These are phyloP conservation scores for Geodia barretti DNA, from an alignment of 37 sponge, comb jelly and placozoan species.

Conservation along the genomic window DNA sequence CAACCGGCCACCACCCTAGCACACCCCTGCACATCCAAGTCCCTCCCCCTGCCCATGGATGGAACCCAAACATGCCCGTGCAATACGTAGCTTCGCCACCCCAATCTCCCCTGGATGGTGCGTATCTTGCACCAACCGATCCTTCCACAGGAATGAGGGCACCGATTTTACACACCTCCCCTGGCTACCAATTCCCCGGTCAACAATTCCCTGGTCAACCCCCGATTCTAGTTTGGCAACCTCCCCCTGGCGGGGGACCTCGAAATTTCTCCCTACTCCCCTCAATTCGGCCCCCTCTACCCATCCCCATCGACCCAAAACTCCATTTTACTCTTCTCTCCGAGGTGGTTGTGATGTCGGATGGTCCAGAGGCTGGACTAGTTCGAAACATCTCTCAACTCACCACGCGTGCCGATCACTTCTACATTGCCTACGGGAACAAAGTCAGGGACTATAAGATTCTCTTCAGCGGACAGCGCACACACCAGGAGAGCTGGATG, in stretches of 20 bases:
- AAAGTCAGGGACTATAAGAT: constrained; percentile 38
- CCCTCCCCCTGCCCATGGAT: not conserved
- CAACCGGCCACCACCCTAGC: not conserved
- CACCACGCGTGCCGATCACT: constrained; percentile 48
- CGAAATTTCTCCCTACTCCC: not conserved
- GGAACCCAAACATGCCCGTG: not conserved
- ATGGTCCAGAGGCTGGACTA: not conserved
- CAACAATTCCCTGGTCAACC: constrained; percentile 10
- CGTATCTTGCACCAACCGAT: constrained; percentile 7
- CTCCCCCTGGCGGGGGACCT: not conserved
- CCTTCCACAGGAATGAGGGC: not conserved
- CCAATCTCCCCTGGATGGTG: constrained; percentile 26
- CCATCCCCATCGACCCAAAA: constrained; percentile 11
- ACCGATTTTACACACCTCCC: not conserved
- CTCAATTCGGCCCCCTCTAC: not conserved
- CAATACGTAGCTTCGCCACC: constrained; percentile 26
- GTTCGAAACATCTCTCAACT: constrained; percentile 22
- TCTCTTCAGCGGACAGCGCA: constrained; percentile 46
- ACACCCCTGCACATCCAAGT: constrained; percentile 12
- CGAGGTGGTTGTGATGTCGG: constrained; percentile 9
- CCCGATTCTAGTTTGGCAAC: constrained; percentile 17
- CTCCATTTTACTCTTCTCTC: constrained; percentile 49
- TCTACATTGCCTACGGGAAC: constrained; percentile 26
- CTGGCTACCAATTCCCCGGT: not conserved
- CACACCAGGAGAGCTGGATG: constrained; percentile 15